Conservation (phyloP, 2,113 vertebrate genomes). For the Meriones unguiculatus region DNA sequence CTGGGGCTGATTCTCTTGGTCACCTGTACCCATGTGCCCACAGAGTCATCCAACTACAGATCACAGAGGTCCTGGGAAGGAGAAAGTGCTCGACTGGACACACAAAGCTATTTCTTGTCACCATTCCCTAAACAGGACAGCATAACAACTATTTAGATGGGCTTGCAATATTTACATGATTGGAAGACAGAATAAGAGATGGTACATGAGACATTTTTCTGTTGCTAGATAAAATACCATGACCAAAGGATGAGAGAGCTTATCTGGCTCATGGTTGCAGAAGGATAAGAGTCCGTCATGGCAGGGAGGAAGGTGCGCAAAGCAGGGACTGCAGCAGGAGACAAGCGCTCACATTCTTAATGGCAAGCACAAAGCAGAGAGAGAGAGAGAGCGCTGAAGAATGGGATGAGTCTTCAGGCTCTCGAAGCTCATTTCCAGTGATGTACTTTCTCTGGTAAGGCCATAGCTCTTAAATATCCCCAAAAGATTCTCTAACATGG, state of each 20-base stretch:
- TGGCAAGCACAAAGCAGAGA: not conserved
- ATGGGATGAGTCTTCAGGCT: not conserved
- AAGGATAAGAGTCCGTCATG: not conserved
- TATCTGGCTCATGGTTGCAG: not conserved
- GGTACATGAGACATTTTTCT: not conserved
- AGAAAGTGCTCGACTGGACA: not conserved
- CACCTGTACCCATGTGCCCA: not conserved
- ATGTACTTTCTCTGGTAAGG: not conserved
- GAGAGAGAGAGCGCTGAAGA: not conserved
- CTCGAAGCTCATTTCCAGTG: not conserved
- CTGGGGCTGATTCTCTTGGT: not conserved
- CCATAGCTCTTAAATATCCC: not conserved
- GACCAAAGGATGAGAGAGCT: not conserved
- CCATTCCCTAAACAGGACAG: not conserved
- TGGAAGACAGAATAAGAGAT: not conserved
- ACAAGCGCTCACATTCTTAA: too few relatives aligned
- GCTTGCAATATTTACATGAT: not conserved
- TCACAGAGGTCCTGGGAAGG: not conserved
- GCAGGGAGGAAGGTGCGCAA: not conserved
- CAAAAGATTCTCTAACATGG: not conserved
- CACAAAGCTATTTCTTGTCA: not conserved
- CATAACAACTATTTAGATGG: not conserved
- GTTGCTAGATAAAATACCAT: not conserved
- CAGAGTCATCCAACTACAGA: not conserved
- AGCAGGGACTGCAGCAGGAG: not conserved